Percentiles rank a stretch among this genome's conserved stretches.
These are phyloP conservation scores for Nemotelus pantherinus DNA, from an alignment of 2,888 invertebrate species.

Conservation along the genomic window DNA sequence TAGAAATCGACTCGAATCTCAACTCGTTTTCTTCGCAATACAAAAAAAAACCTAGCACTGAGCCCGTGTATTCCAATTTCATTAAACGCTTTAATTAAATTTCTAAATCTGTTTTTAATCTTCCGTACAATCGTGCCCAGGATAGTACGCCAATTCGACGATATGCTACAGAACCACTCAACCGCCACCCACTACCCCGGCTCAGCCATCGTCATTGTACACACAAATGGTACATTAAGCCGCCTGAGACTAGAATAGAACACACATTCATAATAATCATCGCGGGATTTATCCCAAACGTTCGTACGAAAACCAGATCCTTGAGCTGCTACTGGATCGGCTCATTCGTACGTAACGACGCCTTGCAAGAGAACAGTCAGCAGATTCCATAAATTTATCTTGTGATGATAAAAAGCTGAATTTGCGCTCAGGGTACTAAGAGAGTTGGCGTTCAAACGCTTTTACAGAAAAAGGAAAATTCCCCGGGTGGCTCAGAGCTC, in stretches of 20 bases:
- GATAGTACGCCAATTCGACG: slow-evolving; percentile 26
- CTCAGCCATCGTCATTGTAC: neutral
- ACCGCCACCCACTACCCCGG: neutral
- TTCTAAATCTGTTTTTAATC: slow-evolving; percentile 51
- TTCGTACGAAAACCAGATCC: neutral
- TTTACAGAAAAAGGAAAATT: slow-evolving; percentile 29
- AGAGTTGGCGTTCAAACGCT: neutral
- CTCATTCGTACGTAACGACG: neutral
- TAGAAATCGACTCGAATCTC: too few species aligned
- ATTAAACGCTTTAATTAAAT: slow-evolving; percentile 51
- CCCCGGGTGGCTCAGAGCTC: neutral
- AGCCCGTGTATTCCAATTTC: slow-evolving; percentile 37
- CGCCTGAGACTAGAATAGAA: slow-evolving; percentile 10
- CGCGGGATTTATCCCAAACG: slow-evolving; percentile 39
- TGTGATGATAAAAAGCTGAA: slow-evolving; percentile 30
- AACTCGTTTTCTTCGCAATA: too few species aligned
- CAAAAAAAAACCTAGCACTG: too few species aligned
- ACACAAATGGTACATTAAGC: neutral
- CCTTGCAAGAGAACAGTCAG: slow-evolving; percentile 13
- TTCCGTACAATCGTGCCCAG: slow-evolving; percentile 39
- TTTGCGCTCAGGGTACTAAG: slow-evolving; percentile 25
- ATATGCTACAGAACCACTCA: neutral
- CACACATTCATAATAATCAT: slow-evolving; percentile 40
- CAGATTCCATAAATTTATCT: slow-evolving; percentile 40
- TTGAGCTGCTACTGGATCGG: neutral